These are phyloP conservation scores for Luperina testacea DNA, from an alignment of 2,888 invertebrate species.

Conservation along the genomic window DNA sequence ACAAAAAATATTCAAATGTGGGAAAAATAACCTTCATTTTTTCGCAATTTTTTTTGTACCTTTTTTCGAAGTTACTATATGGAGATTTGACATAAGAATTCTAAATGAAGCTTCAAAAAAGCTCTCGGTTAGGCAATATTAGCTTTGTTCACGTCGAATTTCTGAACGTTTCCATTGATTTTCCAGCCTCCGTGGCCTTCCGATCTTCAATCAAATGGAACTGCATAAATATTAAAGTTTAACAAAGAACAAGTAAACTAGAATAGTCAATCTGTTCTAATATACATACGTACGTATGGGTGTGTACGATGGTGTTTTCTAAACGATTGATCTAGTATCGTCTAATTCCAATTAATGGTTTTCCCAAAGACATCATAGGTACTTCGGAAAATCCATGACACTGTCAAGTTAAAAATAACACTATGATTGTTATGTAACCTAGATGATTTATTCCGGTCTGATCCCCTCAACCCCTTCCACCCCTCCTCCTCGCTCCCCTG, in stretches of 20 bases:
- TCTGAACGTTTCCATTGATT: neutral
- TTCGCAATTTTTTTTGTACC: neutral
- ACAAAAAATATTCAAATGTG: constrained; percentile 8
- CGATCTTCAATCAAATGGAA: neutral
- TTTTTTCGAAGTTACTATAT: no score
- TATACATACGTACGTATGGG: neutral
- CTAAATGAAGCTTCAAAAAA: neutral
- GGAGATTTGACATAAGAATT: neutral
- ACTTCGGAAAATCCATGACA: constrained; percentile 46
- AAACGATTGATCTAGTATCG: constrained; percentile 23
- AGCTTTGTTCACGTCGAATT: no score
- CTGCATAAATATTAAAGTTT: neutral
- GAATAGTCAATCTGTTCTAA: neutral
- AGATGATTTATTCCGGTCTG: no score
- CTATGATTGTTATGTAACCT: neutral
- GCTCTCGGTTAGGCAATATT: no score
- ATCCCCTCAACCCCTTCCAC: no score
- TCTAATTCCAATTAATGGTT: constrained; percentile 32
- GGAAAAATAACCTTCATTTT: neutral
- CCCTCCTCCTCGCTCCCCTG: no score
- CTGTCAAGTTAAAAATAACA: constrained; percentile 26
- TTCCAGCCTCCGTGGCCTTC: neutral
- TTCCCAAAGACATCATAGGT: constrained; percentile 32
- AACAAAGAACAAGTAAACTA: neutral
- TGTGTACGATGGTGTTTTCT: neutral